Evolutionary conservation across 2,113 vertebrate species (phyloP), one percentile per base, ranked within the genome.

Genomic region (Corydoras maculifer): DNA sequence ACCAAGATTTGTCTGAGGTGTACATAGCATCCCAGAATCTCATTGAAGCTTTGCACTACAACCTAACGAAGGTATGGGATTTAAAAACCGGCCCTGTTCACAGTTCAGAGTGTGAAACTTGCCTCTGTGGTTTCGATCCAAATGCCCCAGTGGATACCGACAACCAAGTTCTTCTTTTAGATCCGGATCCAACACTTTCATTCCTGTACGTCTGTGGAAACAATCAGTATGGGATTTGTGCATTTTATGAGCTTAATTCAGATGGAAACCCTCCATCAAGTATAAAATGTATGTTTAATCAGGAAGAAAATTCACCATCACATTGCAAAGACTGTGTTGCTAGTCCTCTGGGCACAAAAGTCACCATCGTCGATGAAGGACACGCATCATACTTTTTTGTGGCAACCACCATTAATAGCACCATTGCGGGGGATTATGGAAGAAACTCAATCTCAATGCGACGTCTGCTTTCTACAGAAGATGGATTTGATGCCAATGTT

Each of bases 171-270:
- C 83, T 99, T 70, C 83, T 93, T 68, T 70, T 94, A 76, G 96
- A 98, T 65, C 84, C 77, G 10, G 58, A 57, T 3, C 43, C 80
- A 0, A 59, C 4, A 68, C 58, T 88, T 18, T 81, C 83, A 0
- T 87, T 87, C 59, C 77, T 98, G 68, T 92, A 94, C 75, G 84
- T 90, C 70, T 98, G 97, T 35, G 91, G 97, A 49, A 92, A 91
- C 0, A 88, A 90, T 8, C 84, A 3, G 15, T 86, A 85, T 0
- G 97, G 97, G 12, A 86, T 92, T 57, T 99, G 97, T 81, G 91
- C 91, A 80, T 79, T 86, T 63, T 86, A 89, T 29, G 63, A 86
- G n/a, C 70, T 97, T 55, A 35, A 82, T 0, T 0, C 68, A 9
- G 0, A 2, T 0, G 0, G 0, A 2, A 1, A 18, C 8, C n/a